Percentiles rank a stretch among this genome's conserved stretches.
Conservation (phyloP, 1,140 invertebrate genomes). For the Danaus plexippus region DNA sequence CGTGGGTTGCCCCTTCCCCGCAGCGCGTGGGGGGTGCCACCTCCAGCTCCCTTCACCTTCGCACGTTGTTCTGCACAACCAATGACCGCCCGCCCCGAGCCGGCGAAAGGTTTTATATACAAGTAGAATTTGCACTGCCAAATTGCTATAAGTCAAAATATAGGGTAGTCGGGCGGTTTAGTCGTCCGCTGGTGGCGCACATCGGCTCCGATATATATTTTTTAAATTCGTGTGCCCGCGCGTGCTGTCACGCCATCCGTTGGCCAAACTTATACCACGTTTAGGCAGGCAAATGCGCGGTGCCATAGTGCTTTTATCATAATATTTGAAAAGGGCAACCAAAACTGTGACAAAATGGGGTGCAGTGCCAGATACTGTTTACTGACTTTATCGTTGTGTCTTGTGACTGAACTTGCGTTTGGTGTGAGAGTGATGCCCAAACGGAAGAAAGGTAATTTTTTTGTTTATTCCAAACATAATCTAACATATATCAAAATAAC, state of each 20-base stretch:
- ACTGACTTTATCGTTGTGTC: slow-evolving; percentile 65
- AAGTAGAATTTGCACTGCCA: slow-evolving; percentile 65
- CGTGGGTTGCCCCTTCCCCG: slow-evolving; percentile 44
- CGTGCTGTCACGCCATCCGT: slow-evolving; percentile 31
- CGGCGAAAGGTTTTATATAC: slow-evolving; percentile 73
- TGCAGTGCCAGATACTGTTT: slow-evolving; percentile 67
- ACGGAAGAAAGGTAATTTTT: slow-evolving; percentile 66
- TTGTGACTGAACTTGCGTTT: slow-evolving; percentile 59
- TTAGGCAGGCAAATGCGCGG: slow-evolving; percentile 45
- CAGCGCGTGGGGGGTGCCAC: slow-evolving; percentile 43
- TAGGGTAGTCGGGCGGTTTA: slow-evolving; percentile 71
- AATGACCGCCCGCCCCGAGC: slow-evolving; percentile 58
- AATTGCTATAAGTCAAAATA: slow-evolving; percentile 73
- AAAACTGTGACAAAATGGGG: slow-evolving; percentile 56
- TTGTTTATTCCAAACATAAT: background rate
- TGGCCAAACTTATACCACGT: slow-evolving; percentile 31
- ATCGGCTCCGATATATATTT: slow-evolving; percentile 25
- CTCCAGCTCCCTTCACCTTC: slow-evolving; percentile 67
- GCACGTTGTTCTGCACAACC: slow-evolving; percentile 44
- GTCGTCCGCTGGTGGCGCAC: slow-evolving; percentile 36
- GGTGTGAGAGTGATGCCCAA: slow-evolving; percentile 69
- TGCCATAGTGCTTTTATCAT: slow-evolving; percentile 42
- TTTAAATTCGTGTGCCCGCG: slow-evolving; percentile 26
- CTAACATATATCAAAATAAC: too few relatives aligned
- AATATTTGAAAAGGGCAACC: slow-evolving; percentile 28